Evolutionary conservation across 1,140 invertebrate species (phyloP).

Genomic region (Drosophila saltans): DNA sequence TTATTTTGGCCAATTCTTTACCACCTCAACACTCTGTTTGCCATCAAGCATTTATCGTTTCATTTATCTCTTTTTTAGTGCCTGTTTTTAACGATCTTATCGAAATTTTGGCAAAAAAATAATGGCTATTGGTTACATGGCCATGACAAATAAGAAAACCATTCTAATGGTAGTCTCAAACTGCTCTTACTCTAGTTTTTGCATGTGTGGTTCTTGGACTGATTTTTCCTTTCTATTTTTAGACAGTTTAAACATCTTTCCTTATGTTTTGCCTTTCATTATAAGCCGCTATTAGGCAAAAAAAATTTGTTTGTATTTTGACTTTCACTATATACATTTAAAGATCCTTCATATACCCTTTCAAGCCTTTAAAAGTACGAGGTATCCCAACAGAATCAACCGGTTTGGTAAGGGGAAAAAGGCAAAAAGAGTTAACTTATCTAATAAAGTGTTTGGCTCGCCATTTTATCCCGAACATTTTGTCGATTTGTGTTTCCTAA

Average conservation of each 20-base stretch:
- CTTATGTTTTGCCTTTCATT: too few relatives aligned
- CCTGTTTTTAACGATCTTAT: background rate
- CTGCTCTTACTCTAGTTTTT: background rate
- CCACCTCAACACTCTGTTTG: background rate
- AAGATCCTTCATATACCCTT: background rate
- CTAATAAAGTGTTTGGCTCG: slow-evolving; percentile 60
- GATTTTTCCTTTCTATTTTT: too few relatives aligned
- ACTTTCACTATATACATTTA: too few relatives aligned
- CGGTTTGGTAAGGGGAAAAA: background rate
- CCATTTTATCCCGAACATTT: slow-evolving; percentile 1
- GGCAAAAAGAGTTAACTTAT: slow-evolving; percentile 63
- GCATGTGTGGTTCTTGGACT: too few relatives aligned
- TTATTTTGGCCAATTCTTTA: background rate
- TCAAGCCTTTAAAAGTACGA: background rate
- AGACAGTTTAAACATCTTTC: too few relatives aligned
- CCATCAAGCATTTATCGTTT: background rate
- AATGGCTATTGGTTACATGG: background rate
- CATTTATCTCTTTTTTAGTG: background rate
- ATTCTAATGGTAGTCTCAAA: background rate
- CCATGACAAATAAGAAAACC: too few relatives aligned
- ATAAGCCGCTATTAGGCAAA: too few relatives aligned
- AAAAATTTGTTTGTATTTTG: too few relatives aligned
- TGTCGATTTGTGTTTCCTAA: slow-evolving; percentile 13
- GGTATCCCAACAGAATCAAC: background rate
- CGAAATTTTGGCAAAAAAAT: background rate